A percentile compares a stretch with the other conserved stretches of the same genome.
These are phyloP conservation scores for Paraescarpia echinospica DNA, from an alignment of 1,140 invertebrate species.

Conservation along the genomic window DNA sequence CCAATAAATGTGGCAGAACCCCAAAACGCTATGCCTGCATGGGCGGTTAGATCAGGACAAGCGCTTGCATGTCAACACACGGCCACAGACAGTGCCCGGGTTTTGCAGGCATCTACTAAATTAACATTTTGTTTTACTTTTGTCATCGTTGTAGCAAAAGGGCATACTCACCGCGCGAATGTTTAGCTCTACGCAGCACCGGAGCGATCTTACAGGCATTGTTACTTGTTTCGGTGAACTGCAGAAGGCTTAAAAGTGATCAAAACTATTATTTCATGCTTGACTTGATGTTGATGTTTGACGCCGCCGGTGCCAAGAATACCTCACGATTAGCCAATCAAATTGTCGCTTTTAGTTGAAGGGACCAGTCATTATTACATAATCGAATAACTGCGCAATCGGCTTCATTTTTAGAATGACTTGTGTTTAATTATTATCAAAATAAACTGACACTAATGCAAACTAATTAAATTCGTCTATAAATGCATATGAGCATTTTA, in stretches of 20 bases:
- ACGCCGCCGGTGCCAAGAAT: background rate
- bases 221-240: slow-evolving; percentile 1
- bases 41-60: background rate
- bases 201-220: background rate
- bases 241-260: background rate
- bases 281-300: slow-evolving; percentile 5
- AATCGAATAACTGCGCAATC: background rate
- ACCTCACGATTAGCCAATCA: background rate
- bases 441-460: background rate
- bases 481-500: background rate
- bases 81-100: too few species aligned
- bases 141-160: background rate
- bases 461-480: background rate
- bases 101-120: background rate
- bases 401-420: background rate
- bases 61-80: slow-evolving; percentile 3
- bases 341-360: background rate
- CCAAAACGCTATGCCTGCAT: background rate
- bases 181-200: background rate
- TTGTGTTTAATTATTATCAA: too few species aligned
- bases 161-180: background rate
- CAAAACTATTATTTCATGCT: slow-evolving; percentile 6
- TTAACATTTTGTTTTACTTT: background rate
- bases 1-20: background rate
- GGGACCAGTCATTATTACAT: background rate